These are phyloP conservation scores for Pemphredon lugubris DNA, from an alignment of 2,888 invertebrate species.

Conservation along the genomic window DNA sequence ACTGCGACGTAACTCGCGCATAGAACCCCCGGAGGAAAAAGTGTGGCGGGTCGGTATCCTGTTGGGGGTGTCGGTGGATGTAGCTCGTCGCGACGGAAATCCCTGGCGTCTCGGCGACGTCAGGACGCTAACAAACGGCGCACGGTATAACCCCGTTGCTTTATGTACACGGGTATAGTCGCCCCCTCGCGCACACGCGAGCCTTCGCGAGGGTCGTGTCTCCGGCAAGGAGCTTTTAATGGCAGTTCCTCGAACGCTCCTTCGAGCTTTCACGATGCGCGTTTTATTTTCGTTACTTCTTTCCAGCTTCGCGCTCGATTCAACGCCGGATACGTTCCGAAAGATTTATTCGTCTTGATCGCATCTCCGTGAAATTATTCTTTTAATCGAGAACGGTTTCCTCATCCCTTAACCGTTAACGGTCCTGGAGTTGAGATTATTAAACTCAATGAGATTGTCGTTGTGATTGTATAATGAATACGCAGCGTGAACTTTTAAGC, in stretches of 20 bases:
- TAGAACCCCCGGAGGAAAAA: constrained; percentile 4
- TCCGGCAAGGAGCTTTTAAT: constrained; percentile 42
- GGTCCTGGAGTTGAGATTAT: too few relatives aligned
- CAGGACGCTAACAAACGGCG: constrained; percentile 72
- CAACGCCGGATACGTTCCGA: not conserved
- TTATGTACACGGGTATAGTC: constrained; percentile 5
- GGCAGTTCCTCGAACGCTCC: constrained; percentile 35
- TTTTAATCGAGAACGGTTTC: too few relatives aligned
- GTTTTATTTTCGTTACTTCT: not conserved
- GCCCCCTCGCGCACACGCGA: constrained; percentile 24
- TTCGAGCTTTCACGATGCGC: constrained; percentile 15
- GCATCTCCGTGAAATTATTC: too few relatives aligned
- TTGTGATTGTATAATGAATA: too few relatives aligned
- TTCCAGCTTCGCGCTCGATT: not conserved
- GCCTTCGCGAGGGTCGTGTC: constrained; percentile 29
- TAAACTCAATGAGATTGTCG: too few relatives aligned
- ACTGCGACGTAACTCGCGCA: not conserved
- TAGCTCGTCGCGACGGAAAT: constrained; percentile 69
- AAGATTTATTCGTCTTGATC: too few relatives aligned
- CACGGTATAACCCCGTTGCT: constrained; percentile 39
- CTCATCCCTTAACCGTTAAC: too few relatives aligned
- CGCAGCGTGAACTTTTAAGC: too few relatives aligned
- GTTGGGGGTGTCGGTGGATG: constrained; percentile 18
- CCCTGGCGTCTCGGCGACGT: constrained; percentile 69
- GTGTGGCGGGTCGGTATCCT: not conserved